Conservation (phyloP, 2,113 vertebrate species). For the Prinia subflava region DNA sequence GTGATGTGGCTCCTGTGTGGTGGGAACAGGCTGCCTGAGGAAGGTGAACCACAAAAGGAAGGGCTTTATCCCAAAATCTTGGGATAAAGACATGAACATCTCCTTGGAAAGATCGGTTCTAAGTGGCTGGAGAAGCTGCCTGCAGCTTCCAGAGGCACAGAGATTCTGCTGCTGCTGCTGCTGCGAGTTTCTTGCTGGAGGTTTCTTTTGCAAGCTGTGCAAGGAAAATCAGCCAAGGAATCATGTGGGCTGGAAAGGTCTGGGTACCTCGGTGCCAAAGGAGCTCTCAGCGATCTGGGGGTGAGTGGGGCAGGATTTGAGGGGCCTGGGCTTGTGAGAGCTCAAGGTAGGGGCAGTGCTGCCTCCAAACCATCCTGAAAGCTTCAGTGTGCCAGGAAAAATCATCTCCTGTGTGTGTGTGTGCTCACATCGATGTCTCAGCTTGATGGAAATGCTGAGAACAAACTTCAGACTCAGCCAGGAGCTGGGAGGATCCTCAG, state of each 20-base stretch:
- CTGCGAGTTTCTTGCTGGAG: constrained; percentile 27
- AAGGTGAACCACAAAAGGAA: neutral
- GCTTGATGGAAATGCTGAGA: neutral
- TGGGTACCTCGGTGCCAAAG: neutral
- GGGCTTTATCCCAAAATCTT: neutral
- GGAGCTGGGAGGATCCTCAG: neutral
- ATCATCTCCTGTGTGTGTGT: neutral
- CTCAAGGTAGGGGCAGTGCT: neutral
- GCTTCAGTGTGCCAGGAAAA: neutral
- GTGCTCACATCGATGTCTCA: neutral
- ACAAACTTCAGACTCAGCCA: neutral
- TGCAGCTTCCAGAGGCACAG: neutral
- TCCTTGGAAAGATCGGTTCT: neutral
- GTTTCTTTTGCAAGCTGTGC: constrained; percentile 14
- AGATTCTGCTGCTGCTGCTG: neutral
- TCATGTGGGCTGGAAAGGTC: neutral
- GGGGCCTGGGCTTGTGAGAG: neutral
- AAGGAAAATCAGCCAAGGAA: neutral
- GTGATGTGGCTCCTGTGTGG: neutral
- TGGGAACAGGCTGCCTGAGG: neutral
- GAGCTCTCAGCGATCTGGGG: neutral
- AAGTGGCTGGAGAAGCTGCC: neutral
- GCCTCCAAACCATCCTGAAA: neutral
- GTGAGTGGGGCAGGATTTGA: neutral
- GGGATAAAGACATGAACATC: neutral